Evolutionary conservation across 2,797 vertebrate genomes (phyloP), one percentile per base, ranked within the genome.

Genomic region (Nothura maculosa): DNA sequence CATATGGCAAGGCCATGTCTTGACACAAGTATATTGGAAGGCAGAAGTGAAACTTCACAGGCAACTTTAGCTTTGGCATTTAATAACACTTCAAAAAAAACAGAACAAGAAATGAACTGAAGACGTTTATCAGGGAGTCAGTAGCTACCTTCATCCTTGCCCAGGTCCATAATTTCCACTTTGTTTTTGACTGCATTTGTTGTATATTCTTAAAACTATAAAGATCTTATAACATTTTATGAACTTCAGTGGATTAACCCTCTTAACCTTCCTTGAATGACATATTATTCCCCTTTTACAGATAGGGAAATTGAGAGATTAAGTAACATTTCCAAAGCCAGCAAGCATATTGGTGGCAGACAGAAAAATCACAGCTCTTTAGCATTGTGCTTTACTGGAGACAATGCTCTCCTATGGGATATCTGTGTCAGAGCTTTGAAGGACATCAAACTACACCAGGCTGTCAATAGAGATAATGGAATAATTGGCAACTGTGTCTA

Each of bases 401-500:
- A 94, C 90, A 94, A 83, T 83, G 42, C 21, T 79, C 4, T 95
- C 96, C 90, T 90, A 48, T 63, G 89, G 87, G 95, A 89, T 92
- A 95, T 94, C 90, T 63, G 60, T 91, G 80, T 93, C 93, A 95
- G 89, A 87, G 87, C 89, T 94, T 81, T 93, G 94, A 96, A 96
- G 95, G 85, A 93, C 95, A 95, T 93, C 91, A 92, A 89, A 93
- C 87, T 93, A 94, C 45, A 89, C 74, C 47, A 87, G 47, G 67
- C 87, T 92, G 90, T 93, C 92, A 93, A 89, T 20, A 89, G 76
- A 83, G 92, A 94, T 96, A 96, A 95, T 95, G 87, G 90, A 95
- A 93, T 95, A 96, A 94, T 92, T 93, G 89, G 89, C 92, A 93
- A 92, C 76, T 79, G 60, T 87, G 80, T 76, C 76, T 85, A 85